Conservation (phyloP, 2,888 invertebrate genomes). For the Hipparchia semele region DNA sequence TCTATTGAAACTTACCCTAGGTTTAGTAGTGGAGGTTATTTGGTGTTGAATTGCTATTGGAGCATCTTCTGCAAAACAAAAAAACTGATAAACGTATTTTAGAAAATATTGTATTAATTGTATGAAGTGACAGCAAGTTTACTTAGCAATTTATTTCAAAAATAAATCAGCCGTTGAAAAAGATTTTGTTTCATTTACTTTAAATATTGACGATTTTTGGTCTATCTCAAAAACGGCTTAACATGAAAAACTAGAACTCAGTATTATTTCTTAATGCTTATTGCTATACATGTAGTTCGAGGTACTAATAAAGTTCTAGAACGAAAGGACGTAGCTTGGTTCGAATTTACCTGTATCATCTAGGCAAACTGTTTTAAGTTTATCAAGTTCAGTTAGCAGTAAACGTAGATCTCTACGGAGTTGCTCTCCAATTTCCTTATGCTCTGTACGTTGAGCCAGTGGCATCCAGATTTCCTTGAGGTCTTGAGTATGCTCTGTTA, state of each 20-base stretch:
- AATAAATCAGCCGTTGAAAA: too few relatives aligned
- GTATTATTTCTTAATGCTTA: too few relatives aligned
- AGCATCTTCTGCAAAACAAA: conserved; percentile 52
- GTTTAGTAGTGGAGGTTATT: conserved; percentile 29
- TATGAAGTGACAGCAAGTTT: too few relatives aligned
- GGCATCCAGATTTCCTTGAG: conserved; percentile 43
- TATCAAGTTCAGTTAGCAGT: conserved; percentile 39
- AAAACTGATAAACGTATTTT: background rate
- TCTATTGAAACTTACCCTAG: conserved; percentile 20
- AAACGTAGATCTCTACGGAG: conserved; percentile 41
- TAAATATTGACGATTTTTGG: too few relatives aligned
- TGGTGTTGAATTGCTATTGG: conserved; percentile 16
- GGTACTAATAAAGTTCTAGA: background rate
- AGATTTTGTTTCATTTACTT: too few relatives aligned
- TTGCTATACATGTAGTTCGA: too few relatives aligned
- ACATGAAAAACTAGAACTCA: too few relatives aligned
- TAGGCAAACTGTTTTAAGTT: conserved; percentile 38
- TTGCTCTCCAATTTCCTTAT: conserved; percentile 40
- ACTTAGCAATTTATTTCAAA: too few relatives aligned
- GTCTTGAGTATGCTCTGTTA: conserved; percentile 41
- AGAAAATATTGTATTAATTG: background rate
- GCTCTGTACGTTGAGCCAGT: conserved; percentile 38
- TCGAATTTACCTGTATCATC: conserved; percentile 35
- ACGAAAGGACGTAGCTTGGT: too few relatives aligned
- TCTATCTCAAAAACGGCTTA: too few relatives aligned